A percentile compares a stretch with the other conserved stretches of the same genome.
Conservation (phyloP, 2,888 invertebrate genomes). For the Drosophila villosipedis region DNA sequence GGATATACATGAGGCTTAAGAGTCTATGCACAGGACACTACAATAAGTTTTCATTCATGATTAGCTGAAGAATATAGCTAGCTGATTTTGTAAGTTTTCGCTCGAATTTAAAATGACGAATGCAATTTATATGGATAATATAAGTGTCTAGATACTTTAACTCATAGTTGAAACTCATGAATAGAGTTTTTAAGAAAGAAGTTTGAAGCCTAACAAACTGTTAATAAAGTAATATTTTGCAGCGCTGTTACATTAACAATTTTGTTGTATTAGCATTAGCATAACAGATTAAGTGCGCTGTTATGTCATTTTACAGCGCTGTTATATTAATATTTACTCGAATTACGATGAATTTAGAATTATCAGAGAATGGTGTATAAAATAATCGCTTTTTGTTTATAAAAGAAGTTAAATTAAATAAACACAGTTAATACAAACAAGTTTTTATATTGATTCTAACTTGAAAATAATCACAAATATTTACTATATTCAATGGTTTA, state of each 20-base stretch:
- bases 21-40: slow-evolving; percentile 37
- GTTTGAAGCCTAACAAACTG: background rate
- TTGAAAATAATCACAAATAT: background rate
- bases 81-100: background rate
- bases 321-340: background rate
- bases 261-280: background rate
- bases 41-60: background rate
- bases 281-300: background rate
- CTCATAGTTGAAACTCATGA: background rate
- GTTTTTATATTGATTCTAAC: background rate
- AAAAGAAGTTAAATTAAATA: background rate
- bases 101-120: background rate
- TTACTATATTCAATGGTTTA: background rate
- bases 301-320: background rate
- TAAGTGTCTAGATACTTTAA: background rate
- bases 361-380: background rate
- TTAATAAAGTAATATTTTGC: background rate
- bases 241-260: background rate
- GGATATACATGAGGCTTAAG: slow-evolving; percentile 16
- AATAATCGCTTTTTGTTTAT: background rate
- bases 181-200: background rate
- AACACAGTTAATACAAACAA: background rate
- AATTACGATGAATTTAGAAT: background rate
- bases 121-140: background rate
- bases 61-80: background rate